These are phyloP conservation scores for Macaria liturata DNA, from an alignment of 2,888 invertebrate genomes.

Conservation along the genomic window DNA sequence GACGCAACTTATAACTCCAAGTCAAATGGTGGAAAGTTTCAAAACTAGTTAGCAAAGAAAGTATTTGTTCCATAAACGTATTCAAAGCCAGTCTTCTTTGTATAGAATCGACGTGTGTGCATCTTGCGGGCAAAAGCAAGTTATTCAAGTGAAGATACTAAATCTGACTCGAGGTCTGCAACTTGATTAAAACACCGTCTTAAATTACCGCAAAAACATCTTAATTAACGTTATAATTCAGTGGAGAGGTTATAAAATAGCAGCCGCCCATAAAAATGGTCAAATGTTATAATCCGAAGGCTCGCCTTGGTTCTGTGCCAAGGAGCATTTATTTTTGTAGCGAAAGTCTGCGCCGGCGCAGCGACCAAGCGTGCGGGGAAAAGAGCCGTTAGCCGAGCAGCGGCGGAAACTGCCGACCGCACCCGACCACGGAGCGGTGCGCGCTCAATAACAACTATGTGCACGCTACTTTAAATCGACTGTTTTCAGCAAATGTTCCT, in stretches of 20 bases:
- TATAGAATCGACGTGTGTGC: too few relatives aligned
- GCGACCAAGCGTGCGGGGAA: slow-evolving; percentile 48
- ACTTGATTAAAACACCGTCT: slow-evolving; percentile 5
- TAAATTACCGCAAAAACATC: slow-evolving; percentile 7
- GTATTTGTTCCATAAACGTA: too few relatives aligned
- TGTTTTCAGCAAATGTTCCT: slow-evolving; percentile 27
- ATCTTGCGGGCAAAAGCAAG: too few relatives aligned
- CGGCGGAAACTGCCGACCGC: slow-evolving; percentile 64
- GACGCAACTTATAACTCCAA: too few relatives aligned
- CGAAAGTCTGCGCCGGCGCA: slow-evolving; percentile 66
- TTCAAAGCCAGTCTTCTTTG: too few relatives aligned
- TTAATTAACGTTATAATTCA: slow-evolving; percentile 26
- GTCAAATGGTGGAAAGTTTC: too few relatives aligned
- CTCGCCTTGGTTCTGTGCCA: slow-evolving; percentile 80
- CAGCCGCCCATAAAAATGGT: slow-evolving; percentile 67
- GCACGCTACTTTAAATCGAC: slow-evolving; percentile 31
- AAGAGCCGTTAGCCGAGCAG: slow-evolving; percentile 76
- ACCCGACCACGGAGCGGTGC: slow-evolving; percentile 55
- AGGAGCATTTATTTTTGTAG: slow-evolving; percentile 81
- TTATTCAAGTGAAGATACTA: too few relatives aligned
- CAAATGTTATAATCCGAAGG: slow-evolving; percentile 70
- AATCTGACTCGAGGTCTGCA: neutral
- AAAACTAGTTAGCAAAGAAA: too few relatives aligned
- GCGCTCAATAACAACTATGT: slow-evolving; percentile 56
- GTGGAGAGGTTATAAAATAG: slow-evolving; percentile 32